Base-by-base conservation (phyloP, 1,140 invertebrate genomes). In the Brachionus koreanus region DNA sequence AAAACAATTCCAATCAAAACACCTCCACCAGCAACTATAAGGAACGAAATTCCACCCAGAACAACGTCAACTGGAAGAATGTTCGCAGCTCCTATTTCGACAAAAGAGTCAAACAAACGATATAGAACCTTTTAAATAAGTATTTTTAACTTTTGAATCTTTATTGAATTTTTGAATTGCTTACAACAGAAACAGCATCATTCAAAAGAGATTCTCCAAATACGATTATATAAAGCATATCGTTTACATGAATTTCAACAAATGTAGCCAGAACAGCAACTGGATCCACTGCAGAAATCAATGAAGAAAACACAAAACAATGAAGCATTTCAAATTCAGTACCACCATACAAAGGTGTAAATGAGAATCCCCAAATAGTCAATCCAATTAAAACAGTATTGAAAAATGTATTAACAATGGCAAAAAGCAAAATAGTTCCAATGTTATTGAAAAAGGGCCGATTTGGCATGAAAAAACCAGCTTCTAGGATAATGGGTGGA, bases 201-300 rank as follows among this genome's bases (percentile, higher is more conserved):
- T 99, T 99, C 49, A 99, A 91, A 82, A 99, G 90, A 33, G 95
- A 98, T 88, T 99, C 97, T 39, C 97, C 97, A 90, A 99, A 99
- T 10, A 99, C 96, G 74, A 99, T 95, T 86, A 99, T 98, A 88
- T 98, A 98, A 52, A 99, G 91, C 84, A 98, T 94, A 90, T 99
- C 96, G 89, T 99, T 97, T 83, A 99, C 97, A 86, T 91, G 96
- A 83, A 99, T 97, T 89, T 99, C 97, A 89, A 99, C 96, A 89
- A 99, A 99, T 16, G 99, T 96, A 29, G 97, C 97, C 33, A 99
- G 88, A 13, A 99, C 91, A 46, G 88, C 88, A 6, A 89, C 88
- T 5, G 88, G 88, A 83, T 89, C 88, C 13, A 89, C 88, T 42
- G 88, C 88, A 16, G 88, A 88, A 61, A 88, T 88, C 9, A 88